Evolutionary conservation across 2,888 invertebrate species (phyloP), one percentile per base, ranked within the genome.

Genomic region (Cryptocheilus praepositus): DNA sequence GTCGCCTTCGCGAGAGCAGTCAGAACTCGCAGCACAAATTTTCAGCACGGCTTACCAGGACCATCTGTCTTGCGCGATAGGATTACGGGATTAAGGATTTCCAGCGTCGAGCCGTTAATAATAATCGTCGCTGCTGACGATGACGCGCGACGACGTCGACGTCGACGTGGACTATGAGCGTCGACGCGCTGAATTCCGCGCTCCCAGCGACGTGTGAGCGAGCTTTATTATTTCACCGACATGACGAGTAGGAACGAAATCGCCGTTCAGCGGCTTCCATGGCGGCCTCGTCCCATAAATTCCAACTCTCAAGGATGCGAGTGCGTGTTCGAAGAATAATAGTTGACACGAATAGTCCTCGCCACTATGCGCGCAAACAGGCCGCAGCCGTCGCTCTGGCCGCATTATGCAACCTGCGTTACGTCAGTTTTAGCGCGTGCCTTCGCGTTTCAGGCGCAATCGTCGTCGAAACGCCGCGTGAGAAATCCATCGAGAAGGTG

Each of bases 211-310:
- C 36, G 36, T 36, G 11, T 11, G 36, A n/a, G 60, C 51, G 56
- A 36, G 44, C 51, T 36, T 58, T 43, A 22, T 36, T 21, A 45
- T 46, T 28, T 63, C 49, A 21, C 7, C 28, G 56, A 44, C 46
- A 46, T 21, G 49, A 43, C 36, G 43, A 25, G 64, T 52, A 71
- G 69, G 64, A 77, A 76, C 71, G 68, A 67, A 70, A 81, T 74
- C 76, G 74, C 79, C 65, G 63, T 51, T 68, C 73, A 60, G 57
- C 71, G 69, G 57, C 36, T 55, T 60, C 36, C 36, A 36, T 36
- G 36, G 36, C 79, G 85, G 76, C 86, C 86, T 86, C 82, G 86
- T 85, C 76, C 86, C 78, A 87, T 81, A 86, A 87, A 86, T 85
- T 85, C 84, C 82, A 56, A 71, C 73, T 73, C 66, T 79, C 86